Percentiles rank a stretch among this genome's conserved stretches.
These are phyloP conservation scores for Drosophila kuntzei DNA, from an alignment of 2,888 invertebrate genomes.

Conservation along the genomic window DNA sequence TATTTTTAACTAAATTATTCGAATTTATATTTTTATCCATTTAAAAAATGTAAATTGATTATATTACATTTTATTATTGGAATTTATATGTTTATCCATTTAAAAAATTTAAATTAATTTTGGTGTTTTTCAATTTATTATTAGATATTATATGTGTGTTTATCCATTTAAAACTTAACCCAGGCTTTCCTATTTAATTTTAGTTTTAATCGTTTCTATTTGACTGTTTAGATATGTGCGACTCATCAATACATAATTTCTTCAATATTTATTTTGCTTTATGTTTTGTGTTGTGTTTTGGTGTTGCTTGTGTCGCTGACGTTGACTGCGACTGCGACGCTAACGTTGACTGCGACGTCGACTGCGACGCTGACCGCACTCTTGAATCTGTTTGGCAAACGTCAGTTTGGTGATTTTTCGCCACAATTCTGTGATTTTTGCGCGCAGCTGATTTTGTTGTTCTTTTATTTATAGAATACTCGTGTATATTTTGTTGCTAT, in stretches of 20 bases:
- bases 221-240: constrained; percentile 28
- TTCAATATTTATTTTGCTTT: constrained; percentile 69
- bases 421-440: constrained; percentile 57
- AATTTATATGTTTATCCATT: no score
- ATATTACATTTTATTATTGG: no score
- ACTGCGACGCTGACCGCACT: constrained; percentile 51
- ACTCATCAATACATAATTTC: constrained; percentile 74
- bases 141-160: no score
- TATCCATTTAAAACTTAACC: neutral
- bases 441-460: constrained; percentile 81
- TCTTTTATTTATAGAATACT: constrained; percentile 64
- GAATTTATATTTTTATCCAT: no score
- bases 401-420: constrained; percentile 43
- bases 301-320: constrained; percentile 51
- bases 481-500: constrained; percentile 21
- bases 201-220: constrained; percentile 22
- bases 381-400: constrained; percentile 70
- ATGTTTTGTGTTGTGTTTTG: constrained; percentile 66
- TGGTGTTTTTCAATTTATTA: no score
- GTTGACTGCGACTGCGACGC: constrained; percentile 11
- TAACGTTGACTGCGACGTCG: constrained; percentile 6
- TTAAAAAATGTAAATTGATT: no score
- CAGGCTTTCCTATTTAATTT: neutral
- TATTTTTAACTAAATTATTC: no score
- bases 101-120: no score